These are phyloP conservation scores for Drosophila nigrodunni DNA, from an alignment of 1,140 invertebrate genomes.

Conservation along the genomic window DNA sequence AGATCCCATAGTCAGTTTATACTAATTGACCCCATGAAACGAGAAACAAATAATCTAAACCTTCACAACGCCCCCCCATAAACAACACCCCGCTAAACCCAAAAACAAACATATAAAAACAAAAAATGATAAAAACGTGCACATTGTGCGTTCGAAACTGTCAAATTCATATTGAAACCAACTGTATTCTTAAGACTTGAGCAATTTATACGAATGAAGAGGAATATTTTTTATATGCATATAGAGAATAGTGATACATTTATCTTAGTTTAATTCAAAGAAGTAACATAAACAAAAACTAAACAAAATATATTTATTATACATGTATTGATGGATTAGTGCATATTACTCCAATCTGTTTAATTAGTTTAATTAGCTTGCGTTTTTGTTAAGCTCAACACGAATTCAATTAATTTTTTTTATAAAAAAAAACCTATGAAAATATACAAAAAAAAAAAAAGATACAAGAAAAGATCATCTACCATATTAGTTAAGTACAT, in stretches of 20 bases:
- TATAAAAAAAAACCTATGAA: conserved; percentile 69
- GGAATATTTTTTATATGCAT: conserved; percentile 76
- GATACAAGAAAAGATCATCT: conserved; percentile 69
- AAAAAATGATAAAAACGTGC: conserved; percentile 61
- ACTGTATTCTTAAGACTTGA: conserved; percentile 80
- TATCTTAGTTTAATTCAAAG: conserved; percentile 49
- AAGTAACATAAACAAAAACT: conserved; percentile 47
- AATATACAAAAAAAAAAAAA: conserved; percentile 47
- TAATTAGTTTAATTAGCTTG: conserved; percentile 76
- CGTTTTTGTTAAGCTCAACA: conserved; percentile 82
- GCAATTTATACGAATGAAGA: conserved; percentile 79
- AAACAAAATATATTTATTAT: conserved; percentile 58
- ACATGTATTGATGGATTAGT: conserved; percentile 58
- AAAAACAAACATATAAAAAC: neutral
- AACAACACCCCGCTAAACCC: conserved; percentile 21
- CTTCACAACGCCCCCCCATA: conserved; percentile 16
- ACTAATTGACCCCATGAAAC: conserved; percentile 64
- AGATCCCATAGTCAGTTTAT: conserved; percentile 69
- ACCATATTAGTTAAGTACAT: conserved; percentile 76
- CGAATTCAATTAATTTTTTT: conserved; percentile 76
- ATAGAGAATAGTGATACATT: conserved; percentile 60
- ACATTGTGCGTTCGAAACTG: conserved; percentile 73
- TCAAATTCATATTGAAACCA: conserved; percentile 82
- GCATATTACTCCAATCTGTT: conserved; percentile 59
- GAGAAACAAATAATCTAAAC: conserved; percentile 31